Percentiles rank a stretch among this genome's conserved stretches.
These are phyloP conservation scores for Rotaria magnacalcarata DNA, from an alignment of 2,888 invertebrate species.

Conservation along the genomic window DNA sequence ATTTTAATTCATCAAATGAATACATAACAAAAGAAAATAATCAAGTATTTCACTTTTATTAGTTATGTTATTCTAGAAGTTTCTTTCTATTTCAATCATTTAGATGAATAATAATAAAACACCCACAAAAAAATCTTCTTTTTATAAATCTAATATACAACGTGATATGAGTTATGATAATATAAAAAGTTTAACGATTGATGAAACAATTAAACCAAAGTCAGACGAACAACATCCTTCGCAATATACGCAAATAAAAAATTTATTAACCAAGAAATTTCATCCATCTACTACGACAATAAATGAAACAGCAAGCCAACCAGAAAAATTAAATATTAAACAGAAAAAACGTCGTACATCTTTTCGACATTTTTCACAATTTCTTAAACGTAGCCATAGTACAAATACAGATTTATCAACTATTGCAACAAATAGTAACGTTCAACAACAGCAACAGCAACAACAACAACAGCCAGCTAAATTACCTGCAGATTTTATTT, in stretches of 20 bases:
- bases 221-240: neutral
- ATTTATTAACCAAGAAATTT: constrained; percentile 1
- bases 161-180: constrained; percentile 35
- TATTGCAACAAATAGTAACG: neutral
- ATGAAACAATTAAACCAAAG: neutral
- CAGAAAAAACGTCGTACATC: constrained; percentile 1
- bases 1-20: neutral
- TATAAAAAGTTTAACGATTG: constrained; percentile 23
- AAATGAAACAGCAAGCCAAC: neutral
- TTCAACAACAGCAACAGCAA: neutral
- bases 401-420: constrained; percentile 30
- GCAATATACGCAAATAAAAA: neutral
- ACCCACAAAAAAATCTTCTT: neutral
- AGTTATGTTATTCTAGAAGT: no score
- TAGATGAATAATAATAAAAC: neutral
- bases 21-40: neutral
- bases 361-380: constrained; percentile 12
- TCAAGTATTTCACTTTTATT: neutral
- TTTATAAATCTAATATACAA: constrained; percentile 26
- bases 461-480: neutral
- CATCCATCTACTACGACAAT: neutral
- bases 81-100: neutral
- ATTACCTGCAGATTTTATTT: neutral
- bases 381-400: constrained; percentile 30
- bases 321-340: neutral